Evolutionary conservation across 1,140 invertebrate genomes (phyloP).

Genomic region (Cylas formicarius): DNA sequence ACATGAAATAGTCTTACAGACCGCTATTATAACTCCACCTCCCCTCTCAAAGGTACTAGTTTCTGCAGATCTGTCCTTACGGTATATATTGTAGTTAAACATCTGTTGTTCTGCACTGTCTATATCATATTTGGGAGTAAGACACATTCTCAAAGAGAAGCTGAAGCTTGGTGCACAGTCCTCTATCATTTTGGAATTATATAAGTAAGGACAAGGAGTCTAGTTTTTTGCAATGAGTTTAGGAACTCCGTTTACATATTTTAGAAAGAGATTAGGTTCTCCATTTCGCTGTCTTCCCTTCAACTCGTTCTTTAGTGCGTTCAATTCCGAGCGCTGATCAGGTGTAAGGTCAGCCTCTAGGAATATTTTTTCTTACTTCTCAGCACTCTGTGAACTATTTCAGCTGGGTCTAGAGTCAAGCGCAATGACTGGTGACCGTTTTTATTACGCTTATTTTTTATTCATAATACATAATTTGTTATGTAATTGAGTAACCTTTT

Average conservation of each 20-base stretch:
- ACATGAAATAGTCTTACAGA: background rate
- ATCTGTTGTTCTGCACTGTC: slow-evolving; percentile 6
- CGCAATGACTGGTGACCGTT: slow-evolving; percentile 6
- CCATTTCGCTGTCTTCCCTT: slow-evolving; percentile 1
- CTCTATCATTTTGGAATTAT: slow-evolving; percentile 2
- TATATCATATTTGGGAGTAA: too few relatives aligned
- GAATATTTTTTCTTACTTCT: slow-evolving; percentile 7
- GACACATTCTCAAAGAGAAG: background rate
- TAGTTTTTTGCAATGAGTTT: too few relatives aligned
- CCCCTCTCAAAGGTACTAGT: too few relatives aligned
- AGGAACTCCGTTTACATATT: too few relatives aligned
- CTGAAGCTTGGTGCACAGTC: background rate
- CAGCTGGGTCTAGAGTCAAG: too few relatives aligned
- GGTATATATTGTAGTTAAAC: too few relatives aligned
- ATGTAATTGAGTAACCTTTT: too few relatives aligned
- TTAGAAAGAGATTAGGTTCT: background rate
- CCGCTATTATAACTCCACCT: background rate
- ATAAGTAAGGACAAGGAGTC: slow-evolving; percentile 2
- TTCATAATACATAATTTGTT: too few relatives aligned
- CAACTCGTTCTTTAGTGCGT: slow-evolving; percentile 3
- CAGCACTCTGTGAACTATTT: background rate
- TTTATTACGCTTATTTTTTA: too few relatives aligned
- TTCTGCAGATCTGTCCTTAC: too few relatives aligned
- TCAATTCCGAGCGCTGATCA: slow-evolving; percentile 1
- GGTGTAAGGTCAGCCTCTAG: slow-evolving; percentile 3